Base-by-base conservation (phyloP, 1,140 invertebrate species). In the Thalassaphorura encarpata region DNA sequence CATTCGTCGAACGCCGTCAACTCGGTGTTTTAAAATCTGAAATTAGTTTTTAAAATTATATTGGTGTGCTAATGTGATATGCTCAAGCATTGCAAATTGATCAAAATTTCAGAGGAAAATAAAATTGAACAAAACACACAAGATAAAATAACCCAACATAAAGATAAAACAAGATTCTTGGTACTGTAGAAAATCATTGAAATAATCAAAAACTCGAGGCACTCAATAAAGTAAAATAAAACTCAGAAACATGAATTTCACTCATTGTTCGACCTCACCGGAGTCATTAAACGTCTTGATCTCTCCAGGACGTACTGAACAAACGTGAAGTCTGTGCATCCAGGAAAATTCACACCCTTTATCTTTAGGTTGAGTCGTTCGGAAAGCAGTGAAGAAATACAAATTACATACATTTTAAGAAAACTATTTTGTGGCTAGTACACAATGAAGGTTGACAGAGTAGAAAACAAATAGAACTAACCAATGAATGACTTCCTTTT, bases 1-100 rank as follows among this genome's bases (percentile, higher is more conserved):
- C 72, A 99, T 87, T 71, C 94, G 80, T 70, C 94, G 82, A 51
- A 97, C 89, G 64, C 94, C 94, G 72, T 94, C 87, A 54, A 94
- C 83, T 73, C 72, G 71, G 49, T 80, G 70, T 63, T 76, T 77
- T 42, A 74, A 68, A 19, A 78, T 69, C 80, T 81, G 64, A 39
- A 53, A 21, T 28, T 19, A 40, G 31, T n/a, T n/a, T n/a, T n/a
- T n/a, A n/a, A n/a, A n/a, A n/a, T n/a, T n/a, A n/a, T n/a, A n/a
- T n/a, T n/a, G n/a, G n/a, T n/a, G n/a, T n/a, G n/a, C n/a, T n/a
- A n/a, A n/a, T n/a, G n/a, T n/a, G n/a, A n/a, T n/a, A n/a, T n/a
- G n/a, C n/a, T n/a, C n/a, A n/a, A n/a, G n/a, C n/a, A n/a, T n/a
- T n/a, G n/a, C n/a, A n/a, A n/a, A n/a, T n/a, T n/a, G n/a, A n/a